Base-by-base conservation (phyloP, 53 echinoderm and acorn worm species). In the Astropecten irregularis region DNA sequence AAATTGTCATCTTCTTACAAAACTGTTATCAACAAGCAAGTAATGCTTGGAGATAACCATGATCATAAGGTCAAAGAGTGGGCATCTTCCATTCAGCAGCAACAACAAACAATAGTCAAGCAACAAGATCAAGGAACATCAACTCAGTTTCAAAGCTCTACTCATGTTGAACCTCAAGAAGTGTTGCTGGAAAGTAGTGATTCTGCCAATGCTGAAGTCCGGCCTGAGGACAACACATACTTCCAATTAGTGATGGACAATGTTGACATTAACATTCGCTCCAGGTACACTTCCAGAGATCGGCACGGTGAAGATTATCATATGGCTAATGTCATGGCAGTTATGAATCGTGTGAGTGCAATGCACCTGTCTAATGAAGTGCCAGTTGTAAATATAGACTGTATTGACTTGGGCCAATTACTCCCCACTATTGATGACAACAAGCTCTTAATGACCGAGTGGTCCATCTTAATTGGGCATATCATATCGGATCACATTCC, bases 401-500 rank as follows among this genome's bases (percentile, higher is more conserved):
- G 48, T 0, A 29, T 77, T 18, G 68, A 74, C 26, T 37, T 72
- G 21, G 67, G 79, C 8, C 4, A 35, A 27, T 72, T 87, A 38
- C 46, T 87, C 2, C 87, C 87, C 26, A 59, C 71, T 34, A 28
- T 62, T n/a, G 23, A 46, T 40, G 72, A 71, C 40, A 72, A 85
- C 49, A 42, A 71, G 14, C n/a, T 42, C 4, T 40, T 85, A 49
- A 58, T 60, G 47, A 60, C 29, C 19, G 46, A 60, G 61, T 85
- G 85, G 85, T n/a, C 72, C 18, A 48, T 73, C 23, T 26, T 73
- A 29, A 85, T 85, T 60, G 85, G 85, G 14, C 72, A 72, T 39
- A 85, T 85, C 40, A 73, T 85, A n/a, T 40, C 85, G 7, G 63
- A 59, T 3, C 61, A 85, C 44, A 26, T 85, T 9, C 72, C 85